Evolutionary conservation across 2,888 invertebrate genomes (phyloP), one percentile per base, ranked within the genome.

Genomic region (Leistus spinibarbis): DNA sequence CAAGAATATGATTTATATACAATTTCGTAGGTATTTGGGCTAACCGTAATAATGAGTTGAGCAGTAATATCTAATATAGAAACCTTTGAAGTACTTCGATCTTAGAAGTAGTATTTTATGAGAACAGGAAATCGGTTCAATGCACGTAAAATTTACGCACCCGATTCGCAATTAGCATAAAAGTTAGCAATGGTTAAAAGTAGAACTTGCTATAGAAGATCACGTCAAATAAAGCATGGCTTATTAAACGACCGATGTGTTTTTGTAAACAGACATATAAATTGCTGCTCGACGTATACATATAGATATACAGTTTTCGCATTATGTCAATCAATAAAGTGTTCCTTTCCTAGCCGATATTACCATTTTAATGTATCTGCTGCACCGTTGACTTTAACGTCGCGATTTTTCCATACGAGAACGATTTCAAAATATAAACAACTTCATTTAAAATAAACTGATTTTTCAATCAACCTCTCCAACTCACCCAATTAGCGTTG

Each of bases 291-390:
- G 40, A 62, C 60, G 69, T 70, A n/a, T n/a, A n/a, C n/a, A n/a
- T n/a, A n/a, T n/a, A n/a, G n/a, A n/a, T 40, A 40, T 40, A 40
- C 69, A 40, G 69, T 70, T 70, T 70, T 70, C 69, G 13, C 40
- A 70, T 70, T 70, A 70, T 16, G 69, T 70, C 69, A 70, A 62
- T 70, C 69, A 70, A 63, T 63, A 70, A 62, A 40, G 10, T 53
- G 69, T 62, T 53, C 23, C 13, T 40, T 40, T 40, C 40, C 40
- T 40, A 63, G 53, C 40, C 68, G 60, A 20, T 60, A 70, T 70
- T 70, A 70, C 69, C 69, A 70, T 70, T 70, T 70, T 62, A 70
- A 70, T 70, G 69, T 70, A 56, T 60, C 16, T 60, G 60, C 19
- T 10, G 17, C 60, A 60, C n/a, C 1, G 40, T 40, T 40, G 40